phyloP scores from a whole-genome alignment of 2,797 vertebrate genomes.

The Coracias cyanogaster region DNA sequence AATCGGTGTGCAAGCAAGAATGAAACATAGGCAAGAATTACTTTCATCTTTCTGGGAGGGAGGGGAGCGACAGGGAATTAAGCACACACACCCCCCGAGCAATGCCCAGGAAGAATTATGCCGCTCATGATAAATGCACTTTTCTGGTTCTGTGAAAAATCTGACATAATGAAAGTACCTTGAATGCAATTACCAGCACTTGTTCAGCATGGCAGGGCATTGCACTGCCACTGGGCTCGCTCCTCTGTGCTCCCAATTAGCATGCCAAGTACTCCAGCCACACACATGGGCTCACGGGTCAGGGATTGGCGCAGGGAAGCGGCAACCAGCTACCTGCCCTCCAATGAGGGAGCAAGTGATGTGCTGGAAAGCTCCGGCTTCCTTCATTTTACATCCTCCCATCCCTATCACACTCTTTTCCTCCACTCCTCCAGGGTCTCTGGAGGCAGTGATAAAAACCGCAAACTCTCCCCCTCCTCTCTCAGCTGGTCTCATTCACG shows the following conservation, averaged over 20 bases:
- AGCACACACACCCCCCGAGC: background rate
- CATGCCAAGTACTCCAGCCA: slow-evolving; percentile 81
- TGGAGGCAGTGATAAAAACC: slow-evolving; percentile 72
- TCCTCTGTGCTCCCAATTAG: slow-evolving; percentile 83
- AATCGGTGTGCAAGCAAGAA: slow-evolving; percentile 28
- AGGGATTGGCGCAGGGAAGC: slow-evolving; percentile 74
- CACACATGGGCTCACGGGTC: slow-evolving; percentile 75
- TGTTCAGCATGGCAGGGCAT: slow-evolving; percentile 79
- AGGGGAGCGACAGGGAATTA: slow-evolving; percentile 16
- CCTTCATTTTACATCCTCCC: slow-evolving; percentile 73
- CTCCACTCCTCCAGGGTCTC: slow-evolving; percentile 68
- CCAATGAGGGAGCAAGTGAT: slow-evolving; percentile 61
- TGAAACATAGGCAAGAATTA: slow-evolving; percentile 35
- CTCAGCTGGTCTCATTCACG: slow-evolving; percentile 79
- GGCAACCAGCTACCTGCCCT: slow-evolving; percentile 67
- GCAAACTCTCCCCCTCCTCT: slow-evolving; percentile 63
- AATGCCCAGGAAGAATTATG: slow-evolving; percentile 48
- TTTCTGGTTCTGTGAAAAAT: slow-evolving; percentile 76
- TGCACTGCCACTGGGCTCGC: slow-evolving; percentile 74
- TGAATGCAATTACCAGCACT: slow-evolving; percentile 71
- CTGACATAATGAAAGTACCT: slow-evolving; percentile 78
- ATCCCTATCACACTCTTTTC: slow-evolving; percentile 69
- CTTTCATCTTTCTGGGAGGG: slow-evolving; percentile 44
- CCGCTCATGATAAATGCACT: slow-evolving; percentile 61
- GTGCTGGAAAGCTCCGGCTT: slow-evolving; percentile 61